These are phyloP conservation scores for Podargus strigoides DNA, from an alignment of 2,797 vertebrate species.

Conservation along the genomic window DNA sequence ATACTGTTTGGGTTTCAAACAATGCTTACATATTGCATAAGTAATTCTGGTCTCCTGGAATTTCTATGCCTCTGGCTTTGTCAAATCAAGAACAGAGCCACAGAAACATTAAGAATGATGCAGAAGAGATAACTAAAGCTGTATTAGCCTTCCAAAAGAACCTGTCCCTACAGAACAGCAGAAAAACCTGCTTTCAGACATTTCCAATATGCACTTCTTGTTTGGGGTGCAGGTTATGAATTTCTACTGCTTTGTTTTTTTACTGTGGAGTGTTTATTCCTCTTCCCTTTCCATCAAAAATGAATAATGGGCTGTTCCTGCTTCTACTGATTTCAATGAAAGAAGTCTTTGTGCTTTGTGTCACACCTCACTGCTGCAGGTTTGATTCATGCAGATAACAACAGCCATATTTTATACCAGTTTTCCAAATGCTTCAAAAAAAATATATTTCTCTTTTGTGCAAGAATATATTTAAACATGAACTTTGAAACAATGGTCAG, in stretches of 20 bases:
- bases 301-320: neutral
- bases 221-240: neutral
- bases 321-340: neutral
- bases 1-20: neutral
- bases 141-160: neutral
- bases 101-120: neutral
- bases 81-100: neutral
- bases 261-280: neutral
- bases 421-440: neutral
- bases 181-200: neutral
- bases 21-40: neutral
- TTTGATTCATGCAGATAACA: neutral
- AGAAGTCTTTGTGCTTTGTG: neutral
- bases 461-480: neutral
- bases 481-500: neutral
- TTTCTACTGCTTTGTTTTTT: neutral
- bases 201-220: neutral
- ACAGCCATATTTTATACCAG: neutral
- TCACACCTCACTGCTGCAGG: neutral
- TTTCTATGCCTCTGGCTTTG: neutral
- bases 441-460: neutral
- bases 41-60: neutral
- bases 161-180: neutral
- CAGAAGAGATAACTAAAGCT: neutral
- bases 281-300: neutral